Evolutionary conservation across 2,797 vertebrate genomes (phyloP).

Genomic region (Nyctibius grandis): DNA sequence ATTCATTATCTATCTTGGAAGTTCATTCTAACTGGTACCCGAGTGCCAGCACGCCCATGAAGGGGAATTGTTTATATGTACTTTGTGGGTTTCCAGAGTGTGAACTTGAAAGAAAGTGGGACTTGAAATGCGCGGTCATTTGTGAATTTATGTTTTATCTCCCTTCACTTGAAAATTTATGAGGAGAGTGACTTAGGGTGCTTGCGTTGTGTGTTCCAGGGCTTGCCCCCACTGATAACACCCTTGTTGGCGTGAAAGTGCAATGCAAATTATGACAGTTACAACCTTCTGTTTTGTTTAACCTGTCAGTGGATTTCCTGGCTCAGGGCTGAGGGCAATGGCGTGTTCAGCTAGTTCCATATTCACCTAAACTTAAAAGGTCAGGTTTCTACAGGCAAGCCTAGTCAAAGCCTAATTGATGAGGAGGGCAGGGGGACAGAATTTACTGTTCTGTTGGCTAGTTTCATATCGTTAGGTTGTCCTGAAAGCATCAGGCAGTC

Average conservation of each 20-base stretch:
- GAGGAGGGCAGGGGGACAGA: constrained; percentile 82
- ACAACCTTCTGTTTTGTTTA: constrained; percentile 89
- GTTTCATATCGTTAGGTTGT: constrained; percentile 88
- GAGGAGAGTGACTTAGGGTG: constrained; percentile 77
- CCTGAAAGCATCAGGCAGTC: constrained; percentile 90
- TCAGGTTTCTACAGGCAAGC: constrained; percentile 82
- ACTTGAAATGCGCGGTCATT: constrained; percentile 68
- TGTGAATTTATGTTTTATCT: constrained; percentile 82
- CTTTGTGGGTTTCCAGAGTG: constrained; percentile 62
- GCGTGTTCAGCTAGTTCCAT: constrained; percentile 81
- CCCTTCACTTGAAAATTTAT: constrained; percentile 82
- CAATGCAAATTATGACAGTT: constrained; percentile 87
- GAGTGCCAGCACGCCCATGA: not conserved
- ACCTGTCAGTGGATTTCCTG: constrained; percentile 86
- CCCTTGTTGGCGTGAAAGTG: constrained; percentile 86
- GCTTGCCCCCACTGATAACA: constrained; percentile 86
- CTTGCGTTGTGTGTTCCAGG: constrained; percentile 81
- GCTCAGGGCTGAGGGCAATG: constrained; percentile 78
- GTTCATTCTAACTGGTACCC: constrained; percentile 6
- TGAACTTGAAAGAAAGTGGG: constrained; percentile 68
- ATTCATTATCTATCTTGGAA: not conserved
- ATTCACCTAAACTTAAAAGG: constrained; percentile 85
- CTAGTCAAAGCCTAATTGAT: constrained; percentile 86
- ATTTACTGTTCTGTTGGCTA: constrained; percentile 86
- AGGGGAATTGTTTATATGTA: constrained; percentile 38